phyloP scores from a whole-genome alignment of 1,140 invertebrate species.

The Rhopalosiphum padi region DNA sequence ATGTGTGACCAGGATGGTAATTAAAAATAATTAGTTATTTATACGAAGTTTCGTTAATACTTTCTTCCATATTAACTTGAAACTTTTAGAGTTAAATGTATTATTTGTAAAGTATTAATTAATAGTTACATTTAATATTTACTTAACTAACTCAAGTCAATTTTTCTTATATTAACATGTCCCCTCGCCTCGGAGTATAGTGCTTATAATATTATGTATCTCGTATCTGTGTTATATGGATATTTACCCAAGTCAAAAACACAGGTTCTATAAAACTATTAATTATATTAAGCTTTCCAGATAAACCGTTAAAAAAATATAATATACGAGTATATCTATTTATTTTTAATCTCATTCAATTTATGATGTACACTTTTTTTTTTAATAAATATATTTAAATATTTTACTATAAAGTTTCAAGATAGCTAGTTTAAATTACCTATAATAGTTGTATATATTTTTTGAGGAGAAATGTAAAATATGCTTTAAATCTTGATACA shows the following conservation, averaged over 20 bases:
- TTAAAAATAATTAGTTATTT: background rate
- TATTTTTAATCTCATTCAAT: background rate
- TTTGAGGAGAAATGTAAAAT: background rate
- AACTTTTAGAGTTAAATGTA: background rate
- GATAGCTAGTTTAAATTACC: background rate
- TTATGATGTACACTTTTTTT: too few species aligned
- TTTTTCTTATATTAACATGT: background rate
- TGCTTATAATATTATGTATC: background rate
- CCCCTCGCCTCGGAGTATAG: too few species aligned
- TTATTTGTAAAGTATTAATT: background rate
- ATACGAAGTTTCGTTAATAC: background rate
- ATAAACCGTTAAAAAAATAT: background rate
- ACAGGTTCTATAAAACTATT: background rate
- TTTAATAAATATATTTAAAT: background rate
- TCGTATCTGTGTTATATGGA: background rate
- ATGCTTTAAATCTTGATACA: background rate
- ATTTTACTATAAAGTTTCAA: background rate
- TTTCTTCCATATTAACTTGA: background rate
- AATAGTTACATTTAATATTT: background rate
- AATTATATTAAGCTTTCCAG: background rate
- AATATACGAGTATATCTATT: background rate
- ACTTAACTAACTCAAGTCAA: background rate
- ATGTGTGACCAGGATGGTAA: background rate
- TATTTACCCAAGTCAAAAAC: background rate
- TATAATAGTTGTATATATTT: background rate